A percentile compares a stretch with the other conserved stretches of the same genome.
Evolutionary conservation across 2,113 vertebrate species (phyloP).

Genomic region (Verasper variegatus): DNA sequence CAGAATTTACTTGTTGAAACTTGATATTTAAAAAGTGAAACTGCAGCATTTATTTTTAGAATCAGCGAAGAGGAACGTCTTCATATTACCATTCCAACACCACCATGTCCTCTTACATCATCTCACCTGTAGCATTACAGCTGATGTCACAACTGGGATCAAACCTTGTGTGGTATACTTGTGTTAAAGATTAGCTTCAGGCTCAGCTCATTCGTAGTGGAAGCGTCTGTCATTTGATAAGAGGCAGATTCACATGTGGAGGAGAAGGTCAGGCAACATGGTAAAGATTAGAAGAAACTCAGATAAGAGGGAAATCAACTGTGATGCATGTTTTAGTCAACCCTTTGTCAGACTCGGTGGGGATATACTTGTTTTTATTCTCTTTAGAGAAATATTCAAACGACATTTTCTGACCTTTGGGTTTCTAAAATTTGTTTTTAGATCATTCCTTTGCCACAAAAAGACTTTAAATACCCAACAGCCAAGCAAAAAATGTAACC

Average conservation of each 20-base stretch:
- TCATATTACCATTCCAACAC: no score
- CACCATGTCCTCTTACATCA: background rate
- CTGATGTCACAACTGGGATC: background rate
- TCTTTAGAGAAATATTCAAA: no score
- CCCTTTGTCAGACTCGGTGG: background rate
- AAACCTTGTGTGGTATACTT: background rate
- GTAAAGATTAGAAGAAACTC: background rate
- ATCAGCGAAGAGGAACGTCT: no score
- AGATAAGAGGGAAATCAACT: background rate
- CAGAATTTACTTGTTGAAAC: no score
- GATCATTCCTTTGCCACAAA: no score
- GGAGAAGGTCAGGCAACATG: constrained; percentile 42
- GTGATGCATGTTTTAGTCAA: background rate
- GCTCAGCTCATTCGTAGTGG: constrained; percentile 15
- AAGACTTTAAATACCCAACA: no score
- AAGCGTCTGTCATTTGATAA: constrained; percentile 57
- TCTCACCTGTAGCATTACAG: background rate
- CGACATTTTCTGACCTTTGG: no score
- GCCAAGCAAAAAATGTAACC: no score
- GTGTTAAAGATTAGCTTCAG: constrained; percentile 24
- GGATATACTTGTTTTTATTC: background rate
- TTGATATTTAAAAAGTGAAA: no score
- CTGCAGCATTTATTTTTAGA: no score
- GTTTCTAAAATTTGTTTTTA: no score
- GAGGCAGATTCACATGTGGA: constrained; percentile 17